These are phyloP conservation scores for Podilymbus podiceps DNA, from an alignment of 2,113 vertebrate species.

Conservation along the genomic window DNA sequence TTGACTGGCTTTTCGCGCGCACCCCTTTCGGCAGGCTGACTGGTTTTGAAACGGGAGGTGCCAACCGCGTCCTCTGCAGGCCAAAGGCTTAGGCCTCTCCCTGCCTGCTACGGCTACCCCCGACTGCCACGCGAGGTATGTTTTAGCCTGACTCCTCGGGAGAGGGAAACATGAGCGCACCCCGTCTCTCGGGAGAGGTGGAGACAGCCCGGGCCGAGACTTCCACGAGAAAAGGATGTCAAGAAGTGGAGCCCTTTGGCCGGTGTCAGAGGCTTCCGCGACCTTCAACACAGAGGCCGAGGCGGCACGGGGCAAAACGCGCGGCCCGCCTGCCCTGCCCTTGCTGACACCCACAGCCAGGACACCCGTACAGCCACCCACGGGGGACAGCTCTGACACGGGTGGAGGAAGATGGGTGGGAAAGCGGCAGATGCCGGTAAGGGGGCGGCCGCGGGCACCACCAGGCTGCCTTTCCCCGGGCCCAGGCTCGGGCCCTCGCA, in stretches of 20 bases:
- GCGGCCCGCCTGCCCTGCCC: neutral
- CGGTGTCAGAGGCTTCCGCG: neutral
- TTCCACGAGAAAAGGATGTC: accelerated
- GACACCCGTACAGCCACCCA: neutral
- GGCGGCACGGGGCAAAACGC: neutral
- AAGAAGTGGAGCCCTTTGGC: neutral
- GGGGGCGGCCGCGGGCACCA: neutral
- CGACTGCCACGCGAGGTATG: neutral
- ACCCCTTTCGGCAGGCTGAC: neutral
- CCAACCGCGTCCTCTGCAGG: neutral
- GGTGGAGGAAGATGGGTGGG: too few relatives aligned
- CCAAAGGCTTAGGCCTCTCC: neutral
- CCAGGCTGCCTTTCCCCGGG: too few relatives aligned
- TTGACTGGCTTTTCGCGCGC: accelerated
- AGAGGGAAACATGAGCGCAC: neutral
- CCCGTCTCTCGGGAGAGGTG: accelerated
- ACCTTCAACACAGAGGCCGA: neutral
- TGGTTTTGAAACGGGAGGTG: accelerated
- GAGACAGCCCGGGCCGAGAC: neutral
- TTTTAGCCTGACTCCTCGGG: neutral
- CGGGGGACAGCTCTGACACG: too few relatives aligned
- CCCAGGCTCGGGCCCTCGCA: too few relatives aligned
- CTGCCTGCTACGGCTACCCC: neutral
- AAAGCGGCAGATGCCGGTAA: neutral
- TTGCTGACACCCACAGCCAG: neutral